These are phyloP conservation scores for Phthorimaea operculella DNA, from an alignment of 1,140 invertebrate species.

Conservation along the genomic window DNA sequence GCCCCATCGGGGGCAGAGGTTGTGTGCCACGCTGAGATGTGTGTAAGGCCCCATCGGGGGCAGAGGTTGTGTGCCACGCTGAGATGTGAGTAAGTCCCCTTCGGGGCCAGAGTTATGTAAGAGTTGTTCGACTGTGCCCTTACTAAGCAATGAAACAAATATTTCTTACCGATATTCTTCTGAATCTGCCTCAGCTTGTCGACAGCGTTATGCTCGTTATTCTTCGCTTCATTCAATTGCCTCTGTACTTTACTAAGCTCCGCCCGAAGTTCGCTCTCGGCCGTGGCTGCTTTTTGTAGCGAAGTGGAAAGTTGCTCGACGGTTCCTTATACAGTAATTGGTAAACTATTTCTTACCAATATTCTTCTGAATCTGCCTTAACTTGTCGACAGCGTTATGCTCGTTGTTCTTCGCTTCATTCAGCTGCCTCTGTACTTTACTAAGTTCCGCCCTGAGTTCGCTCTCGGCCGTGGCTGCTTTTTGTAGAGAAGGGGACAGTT, in stretches of 20 bases:
- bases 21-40: too few relatives aligned
- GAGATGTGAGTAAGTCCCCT: too few relatives aligned
- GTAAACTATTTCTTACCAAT: too few relatives aligned
- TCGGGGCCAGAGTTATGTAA: too few relatives aligned
- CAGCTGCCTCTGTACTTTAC: constrained; percentile 72
- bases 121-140: too few relatives aligned
- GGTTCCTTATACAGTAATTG: too few relatives aligned
- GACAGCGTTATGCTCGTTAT: constrained; percentile 72
- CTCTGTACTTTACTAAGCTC: constrained; percentile 77
- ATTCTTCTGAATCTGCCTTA: constrained; percentile 84
- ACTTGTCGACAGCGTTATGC: constrained; percentile 75
- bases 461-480: constrained; percentile 80
- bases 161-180: constrained; percentile 75
- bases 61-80: too few relatives aligned
- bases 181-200: constrained; percentile 84
- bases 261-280: constrained; percentile 80
- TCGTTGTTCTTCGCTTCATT: constrained; percentile 75
- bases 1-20: too few relatives aligned
- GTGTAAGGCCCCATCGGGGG: too few relatives aligned
- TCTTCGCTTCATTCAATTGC: constrained; percentile 74
- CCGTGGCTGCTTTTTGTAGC: constrained; percentile 80
- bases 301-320: too few relatives aligned
- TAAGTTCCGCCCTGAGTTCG: constrained; percentile 80
- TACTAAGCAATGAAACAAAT: too few relatives aligned
- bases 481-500: constrained; percentile 83